Evolutionary conservation across 1,140 invertebrate genomes (phyloP).

Genomic region (Cotesia typhae): DNA sequence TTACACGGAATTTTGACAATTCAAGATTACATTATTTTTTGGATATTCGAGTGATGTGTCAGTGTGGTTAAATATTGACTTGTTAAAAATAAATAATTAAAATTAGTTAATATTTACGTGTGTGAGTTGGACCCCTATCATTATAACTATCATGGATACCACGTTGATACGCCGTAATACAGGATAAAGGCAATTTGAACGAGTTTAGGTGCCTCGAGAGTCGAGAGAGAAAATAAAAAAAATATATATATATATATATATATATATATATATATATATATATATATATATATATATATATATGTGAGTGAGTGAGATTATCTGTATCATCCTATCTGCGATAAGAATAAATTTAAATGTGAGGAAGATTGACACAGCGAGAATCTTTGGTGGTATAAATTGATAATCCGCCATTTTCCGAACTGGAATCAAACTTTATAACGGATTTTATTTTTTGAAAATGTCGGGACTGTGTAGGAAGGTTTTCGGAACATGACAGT

Average conservation of each 20-base stretch:
- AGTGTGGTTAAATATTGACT: no score
- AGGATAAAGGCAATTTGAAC: slow-evolving; percentile 52
- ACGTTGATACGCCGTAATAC: slow-evolving; percentile 50
- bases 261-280: background rate
- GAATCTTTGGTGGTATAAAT: background rate
- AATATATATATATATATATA: background rate
- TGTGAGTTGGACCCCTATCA: background rate
- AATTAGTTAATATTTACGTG: slow-evolving; percentile 44
- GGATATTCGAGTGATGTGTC: no score
- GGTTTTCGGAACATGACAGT: slow-evolving; percentile 8
- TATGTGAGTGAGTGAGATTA: slow-evolving; percentile 9
- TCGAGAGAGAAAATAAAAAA: background rate
- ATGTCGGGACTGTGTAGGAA: no score
- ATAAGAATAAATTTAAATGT: slow-evolving; percentile 9
- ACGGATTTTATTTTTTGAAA: background rate
- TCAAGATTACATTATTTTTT: no score
- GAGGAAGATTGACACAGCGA: background rate
- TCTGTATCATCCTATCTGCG: slow-evolving; percentile 29
- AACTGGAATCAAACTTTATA: background rate
- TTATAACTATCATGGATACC: slow-evolving; percentile 45
- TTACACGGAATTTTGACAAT: no score
- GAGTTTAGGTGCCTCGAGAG: slow-evolving; percentile 48
- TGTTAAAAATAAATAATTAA: slow-evolving; percentile 19
- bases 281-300: background rate
- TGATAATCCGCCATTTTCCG: slow-evolving; percentile 13